phyloP scores from a whole-genome alignment of 2,888 invertebrate species.

The Melinaea marsaeus region DNA sequence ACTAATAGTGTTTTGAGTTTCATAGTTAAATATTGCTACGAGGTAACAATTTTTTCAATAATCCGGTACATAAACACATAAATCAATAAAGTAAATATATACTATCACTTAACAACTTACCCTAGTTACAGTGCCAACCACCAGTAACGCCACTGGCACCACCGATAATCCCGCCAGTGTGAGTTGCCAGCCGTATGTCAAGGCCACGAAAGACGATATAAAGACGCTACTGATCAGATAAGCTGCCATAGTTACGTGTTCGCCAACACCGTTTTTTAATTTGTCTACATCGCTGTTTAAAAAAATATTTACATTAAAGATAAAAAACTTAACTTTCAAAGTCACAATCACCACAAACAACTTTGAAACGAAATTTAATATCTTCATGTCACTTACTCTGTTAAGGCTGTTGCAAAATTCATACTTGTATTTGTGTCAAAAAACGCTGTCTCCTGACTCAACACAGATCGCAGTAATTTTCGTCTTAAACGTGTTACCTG shows the following conservation, averaged over 20 bases:
- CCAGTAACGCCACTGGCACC: constrained; percentile 84
- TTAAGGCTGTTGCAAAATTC: constrained; percentile 83
- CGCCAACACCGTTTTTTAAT: constrained; percentile 88
- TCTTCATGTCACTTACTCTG: constrained; percentile 80
- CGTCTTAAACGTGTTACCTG: constrained; percentile 79
- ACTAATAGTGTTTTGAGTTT: too few species aligned
- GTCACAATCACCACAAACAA: too few species aligned
- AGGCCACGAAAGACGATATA: constrained; percentile 81
- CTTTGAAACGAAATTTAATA: too few species aligned
- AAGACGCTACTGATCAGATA: constrained; percentile 84
- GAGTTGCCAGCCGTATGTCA: constrained; percentile 89
- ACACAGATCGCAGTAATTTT: constrained; percentile 78
- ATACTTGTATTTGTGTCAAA: constrained; percentile 82
- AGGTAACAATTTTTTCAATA: too few species aligned
- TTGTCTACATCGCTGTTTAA: constrained; percentile 83
- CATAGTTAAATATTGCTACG: too few species aligned
- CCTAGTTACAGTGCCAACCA: constrained; percentile 85
- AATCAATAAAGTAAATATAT: too few species aligned
- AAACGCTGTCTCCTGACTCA: constrained; percentile 85
- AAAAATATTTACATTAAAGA: not conserved
- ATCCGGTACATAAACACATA: too few species aligned
- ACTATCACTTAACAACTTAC: constrained; percentile 54
- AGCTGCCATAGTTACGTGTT: constrained; percentile 86
- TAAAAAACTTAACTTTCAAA: too few species aligned
- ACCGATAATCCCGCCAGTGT: constrained; percentile 86